These are phyloP conservation scores for Octodon degus DNA, from an alignment of 2,113 vertebrate species.

Conservation along the genomic window DNA sequence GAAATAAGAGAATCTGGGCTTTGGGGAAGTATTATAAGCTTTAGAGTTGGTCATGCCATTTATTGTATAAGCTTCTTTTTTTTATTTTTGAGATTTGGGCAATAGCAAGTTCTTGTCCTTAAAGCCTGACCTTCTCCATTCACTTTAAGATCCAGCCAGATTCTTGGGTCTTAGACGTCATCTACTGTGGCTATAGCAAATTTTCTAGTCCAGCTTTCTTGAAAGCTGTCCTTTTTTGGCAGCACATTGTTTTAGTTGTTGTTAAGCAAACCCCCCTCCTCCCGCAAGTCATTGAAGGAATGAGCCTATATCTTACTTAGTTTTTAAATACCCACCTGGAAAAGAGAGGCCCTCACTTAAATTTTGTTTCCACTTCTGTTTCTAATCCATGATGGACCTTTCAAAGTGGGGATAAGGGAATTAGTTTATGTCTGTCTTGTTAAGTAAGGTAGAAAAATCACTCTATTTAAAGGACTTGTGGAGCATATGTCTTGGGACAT, in stretches of 20 bases:
- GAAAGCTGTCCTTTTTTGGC: background rate
- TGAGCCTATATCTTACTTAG: slow-evolving; percentile 60
- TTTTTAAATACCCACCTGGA: slow-evolving; percentile 59
- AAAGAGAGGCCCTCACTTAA: slow-evolving; percentile 12
- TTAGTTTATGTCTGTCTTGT: background rate
- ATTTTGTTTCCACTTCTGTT: slow-evolving; percentile 49
- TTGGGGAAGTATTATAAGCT: background rate
- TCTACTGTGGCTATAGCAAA: background rate
- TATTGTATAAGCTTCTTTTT: background rate
- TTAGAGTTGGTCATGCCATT: background rate
- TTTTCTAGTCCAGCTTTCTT: slow-evolving; percentile 3
- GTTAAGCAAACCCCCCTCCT: slow-evolving; percentile 56
- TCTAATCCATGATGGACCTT: background rate
- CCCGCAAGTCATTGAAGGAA: slow-evolving; percentile 42
- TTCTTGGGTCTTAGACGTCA: background rate
- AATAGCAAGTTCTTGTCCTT: background rate
- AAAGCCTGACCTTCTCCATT: slow-evolving; percentile 35
- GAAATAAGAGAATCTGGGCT: background rate
- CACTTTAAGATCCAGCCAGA: slow-evolving; percentile 22
- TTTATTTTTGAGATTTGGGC: background rate
- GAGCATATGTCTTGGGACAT: background rate
- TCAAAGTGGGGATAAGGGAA: background rate
- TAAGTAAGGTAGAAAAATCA: slow-evolving; percentile 43
- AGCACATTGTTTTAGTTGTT: slow-evolving; percentile 45
- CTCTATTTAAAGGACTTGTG: slow-evolving; percentile 42